phyloP scores from a whole-genome alignment of 1,140 invertebrate genomes.

The Diachasmimorpha longicaudata region DNA sequence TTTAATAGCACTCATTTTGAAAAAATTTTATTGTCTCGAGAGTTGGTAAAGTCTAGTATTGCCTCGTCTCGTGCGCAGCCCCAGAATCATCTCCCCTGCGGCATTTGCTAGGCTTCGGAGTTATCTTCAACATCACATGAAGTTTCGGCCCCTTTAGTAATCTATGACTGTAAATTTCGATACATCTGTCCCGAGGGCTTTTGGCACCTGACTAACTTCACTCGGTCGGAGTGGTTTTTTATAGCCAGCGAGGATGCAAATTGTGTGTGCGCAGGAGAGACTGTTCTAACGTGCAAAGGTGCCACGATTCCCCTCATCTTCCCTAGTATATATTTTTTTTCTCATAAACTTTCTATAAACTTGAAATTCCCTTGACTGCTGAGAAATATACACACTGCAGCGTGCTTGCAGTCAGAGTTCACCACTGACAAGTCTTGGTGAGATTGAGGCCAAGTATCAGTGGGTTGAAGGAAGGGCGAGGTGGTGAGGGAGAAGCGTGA shows the following conservation, averaged over 20 bases:
- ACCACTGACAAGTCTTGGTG: neutral
- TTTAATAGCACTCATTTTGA: no score
- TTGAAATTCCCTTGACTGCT: slow-evolving; percentile 18
- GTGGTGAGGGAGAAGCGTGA: neutral
- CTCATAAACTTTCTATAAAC: slow-evolving; percentile 22
- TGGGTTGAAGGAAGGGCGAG: neutral
- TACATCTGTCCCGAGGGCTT: neutral
- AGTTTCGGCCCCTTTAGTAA: neutral
- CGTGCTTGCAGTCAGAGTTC: neutral
- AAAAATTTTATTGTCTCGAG: no score
- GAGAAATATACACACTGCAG: neutral
- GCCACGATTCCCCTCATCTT: neutral
- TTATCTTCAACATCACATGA: neutral
- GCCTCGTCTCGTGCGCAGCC: no score
- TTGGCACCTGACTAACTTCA: neutral
- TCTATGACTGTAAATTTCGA: neutral
- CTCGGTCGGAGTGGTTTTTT: neutral
- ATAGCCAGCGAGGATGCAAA: neutral
- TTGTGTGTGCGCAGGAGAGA: neutral
- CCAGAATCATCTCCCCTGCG: no score
- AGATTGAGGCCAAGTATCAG: slow-evolving; percentile 1
- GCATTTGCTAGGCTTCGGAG: neutral
- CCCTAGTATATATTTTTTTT: no score
- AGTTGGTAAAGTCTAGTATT: neutral
- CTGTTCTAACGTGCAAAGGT: slow-evolving; percentile 15